Conservation (phyloP, 2,888 invertebrate species). For the Argyresthia goedartella region DNA sequence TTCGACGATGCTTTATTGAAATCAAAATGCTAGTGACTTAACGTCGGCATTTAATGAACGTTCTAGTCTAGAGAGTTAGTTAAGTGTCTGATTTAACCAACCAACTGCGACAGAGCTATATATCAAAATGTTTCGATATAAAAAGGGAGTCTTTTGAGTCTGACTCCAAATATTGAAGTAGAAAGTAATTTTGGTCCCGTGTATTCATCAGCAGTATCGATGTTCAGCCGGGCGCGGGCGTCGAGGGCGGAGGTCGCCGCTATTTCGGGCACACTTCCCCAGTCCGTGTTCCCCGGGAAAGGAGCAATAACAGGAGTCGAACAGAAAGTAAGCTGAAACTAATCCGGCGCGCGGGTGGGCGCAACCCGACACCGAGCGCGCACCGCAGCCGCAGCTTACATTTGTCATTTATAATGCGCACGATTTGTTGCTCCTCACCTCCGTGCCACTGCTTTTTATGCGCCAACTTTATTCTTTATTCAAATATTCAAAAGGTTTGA, state of each 20-base stretch:
- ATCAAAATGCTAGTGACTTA: too few species aligned
- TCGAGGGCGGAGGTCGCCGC: constrained; percentile 53
- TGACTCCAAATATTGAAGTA: too few species aligned
- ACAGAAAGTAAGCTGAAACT: constrained; percentile 64
- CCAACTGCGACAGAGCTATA: too few species aligned
- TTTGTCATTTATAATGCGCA: constrained; percentile 70
- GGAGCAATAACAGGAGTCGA: constrained; percentile 30
- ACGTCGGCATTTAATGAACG: too few species aligned
- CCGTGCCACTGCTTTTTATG: constrained; percentile 48
- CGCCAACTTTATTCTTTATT: constrained; percentile 55
- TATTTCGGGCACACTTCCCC: constrained; percentile 22
- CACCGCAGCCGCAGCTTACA: constrained; percentile 35
- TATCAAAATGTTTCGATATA: too few species aligned
- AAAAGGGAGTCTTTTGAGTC: too few species aligned
- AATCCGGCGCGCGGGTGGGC: constrained; percentile 59
- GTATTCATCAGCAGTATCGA: constrained; percentile 28
- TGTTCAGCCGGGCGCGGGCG: constrained; percentile 27
- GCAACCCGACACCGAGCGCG: constrained; percentile 54
- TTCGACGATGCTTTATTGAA: too few species aligned
- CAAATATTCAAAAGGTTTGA: constrained; percentile 46
- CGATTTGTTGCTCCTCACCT: constrained; percentile 67
- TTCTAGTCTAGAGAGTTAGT: too few species aligned
- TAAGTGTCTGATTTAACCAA: too few species aligned
- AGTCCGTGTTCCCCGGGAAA: constrained; percentile 13
- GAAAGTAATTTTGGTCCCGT: background rate